Conservation (phyloP, 2,888 invertebrate species). For the Epinotia bilunana region DNA sequence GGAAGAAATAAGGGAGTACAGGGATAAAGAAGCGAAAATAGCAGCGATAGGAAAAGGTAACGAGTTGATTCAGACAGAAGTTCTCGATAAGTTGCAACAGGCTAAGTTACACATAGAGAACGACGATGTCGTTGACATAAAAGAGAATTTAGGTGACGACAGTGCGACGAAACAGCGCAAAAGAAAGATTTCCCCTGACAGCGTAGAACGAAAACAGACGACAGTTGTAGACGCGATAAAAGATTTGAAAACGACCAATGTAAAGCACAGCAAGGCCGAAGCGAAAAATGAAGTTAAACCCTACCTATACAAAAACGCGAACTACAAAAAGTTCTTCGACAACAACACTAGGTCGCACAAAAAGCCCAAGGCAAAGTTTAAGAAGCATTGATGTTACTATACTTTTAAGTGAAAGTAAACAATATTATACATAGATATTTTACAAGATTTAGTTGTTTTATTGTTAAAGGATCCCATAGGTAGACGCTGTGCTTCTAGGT, state of each 20-base stretch:
- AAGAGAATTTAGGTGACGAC: conserved; percentile 38
- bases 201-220: conserved; percentile 50
- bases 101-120: conserved; percentile 56
- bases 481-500: conserved; percentile 17
- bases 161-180: conserved; percentile 57
- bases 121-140: conserved; percentile 48
- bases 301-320: conserved; percentile 62
- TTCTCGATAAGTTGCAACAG: conserved; percentile 62
- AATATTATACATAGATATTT: conserved; percentile 53
- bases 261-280: conserved; percentile 49
- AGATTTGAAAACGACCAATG: conserved; percentile 45
- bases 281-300: conserved; percentile 52
- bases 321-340: conserved; percentile 69
- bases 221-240: conserved; percentile 44
- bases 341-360: conserved; percentile 62
- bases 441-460: conserved; percentile 50
- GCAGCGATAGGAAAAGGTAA: conserved; percentile 65
- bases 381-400: conserved; percentile 62
- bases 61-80: conserved; percentile 66
- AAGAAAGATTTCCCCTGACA: conserved; percentile 57
- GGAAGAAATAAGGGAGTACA: conserved; percentile 67
- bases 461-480: conserved; percentile 32
- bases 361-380: conserved; percentile 65
- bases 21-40: conserved; percentile 70
- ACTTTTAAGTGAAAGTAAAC: conserved; percentile 60